Percentiles rank a stretch among this genome's conserved stretches.
Conservation (phyloP, 1,140 invertebrate genomes). For the Idris sp. region DNA sequence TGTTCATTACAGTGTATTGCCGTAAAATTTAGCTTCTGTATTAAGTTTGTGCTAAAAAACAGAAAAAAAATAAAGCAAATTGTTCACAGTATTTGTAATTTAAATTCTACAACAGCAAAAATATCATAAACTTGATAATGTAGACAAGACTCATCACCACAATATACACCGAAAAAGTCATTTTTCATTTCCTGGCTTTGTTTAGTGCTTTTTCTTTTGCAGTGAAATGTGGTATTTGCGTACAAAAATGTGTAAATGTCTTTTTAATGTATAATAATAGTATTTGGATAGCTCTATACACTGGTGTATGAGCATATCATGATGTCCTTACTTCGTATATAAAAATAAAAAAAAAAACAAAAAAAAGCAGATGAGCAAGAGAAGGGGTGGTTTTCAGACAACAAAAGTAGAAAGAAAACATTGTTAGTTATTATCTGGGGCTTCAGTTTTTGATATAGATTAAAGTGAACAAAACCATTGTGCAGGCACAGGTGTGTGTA, state of each 20-base stretch:
- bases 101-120: too few species aligned
- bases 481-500: conserved; percentile 58
- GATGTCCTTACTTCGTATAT: conserved; percentile 34
- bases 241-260: conserved; percentile 61
- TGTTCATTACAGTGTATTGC: not conserved
- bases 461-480: conserved; percentile 47
- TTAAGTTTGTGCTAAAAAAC: conserved; percentile 33
- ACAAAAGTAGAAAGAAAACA: conserved; percentile 32
- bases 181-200: conserved; percentile 29
- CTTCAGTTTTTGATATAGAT: conserved; percentile 45
- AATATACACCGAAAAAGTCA: conserved; percentile 9
- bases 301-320: conserved; percentile 60
- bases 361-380: too few species aligned
- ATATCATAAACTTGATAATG: conserved; percentile 33
- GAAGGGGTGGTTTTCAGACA: conserved; percentile 49
- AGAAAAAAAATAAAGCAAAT: too few species aligned
- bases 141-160: conserved; percentile 2
- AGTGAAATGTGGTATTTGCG: conserved; percentile 38
- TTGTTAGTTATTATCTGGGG: conserved; percentile 48
- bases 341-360: conserved; percentile 6
- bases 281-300: conserved; percentile 58
- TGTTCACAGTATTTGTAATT: too few species aligned
- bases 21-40: conserved; percentile 22
- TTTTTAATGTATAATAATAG: conserved; percentile 57
- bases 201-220: conserved; percentile 37